phyloP scores from a whole-genome alignment of 1,140 invertebrate species.

The Tetragonula clypearis region DNA sequence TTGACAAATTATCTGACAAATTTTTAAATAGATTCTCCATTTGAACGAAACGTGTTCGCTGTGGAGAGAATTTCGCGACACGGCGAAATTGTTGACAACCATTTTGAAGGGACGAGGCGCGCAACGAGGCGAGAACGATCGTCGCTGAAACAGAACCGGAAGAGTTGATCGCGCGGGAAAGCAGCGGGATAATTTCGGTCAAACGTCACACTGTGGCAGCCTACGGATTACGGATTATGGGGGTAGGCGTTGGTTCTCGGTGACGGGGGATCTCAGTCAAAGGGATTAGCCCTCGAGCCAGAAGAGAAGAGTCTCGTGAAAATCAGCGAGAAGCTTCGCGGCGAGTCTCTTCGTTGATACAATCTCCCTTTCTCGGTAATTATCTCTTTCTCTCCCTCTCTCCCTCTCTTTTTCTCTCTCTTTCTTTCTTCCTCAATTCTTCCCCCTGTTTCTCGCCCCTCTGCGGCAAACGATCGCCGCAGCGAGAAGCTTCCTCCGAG shows the following conservation, averaged over 20 bases:
- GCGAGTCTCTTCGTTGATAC: neutral
- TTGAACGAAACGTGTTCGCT: no score
- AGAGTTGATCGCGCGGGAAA: conserved; percentile 39
- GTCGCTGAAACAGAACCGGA: conserved; percentile 8
- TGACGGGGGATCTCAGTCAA: conserved; percentile 69
- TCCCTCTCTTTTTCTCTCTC: no score
- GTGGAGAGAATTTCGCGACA: no score
- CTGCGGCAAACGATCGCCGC: neutral
- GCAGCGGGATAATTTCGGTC: conserved; percentile 43
- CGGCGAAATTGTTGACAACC: neutral
- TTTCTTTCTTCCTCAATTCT: no score
- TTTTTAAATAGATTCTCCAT: no score
- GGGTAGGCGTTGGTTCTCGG: conserved; percentile 11
- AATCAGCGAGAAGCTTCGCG: conserved; percentile 41
- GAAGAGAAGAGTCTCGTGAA: conserved; percentile 24
- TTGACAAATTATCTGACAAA: no score
- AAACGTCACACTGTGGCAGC: conserved; percentile 1
- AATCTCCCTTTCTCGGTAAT: conserved; percentile 19
- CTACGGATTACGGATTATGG: neutral
- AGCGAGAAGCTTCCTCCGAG: neutral
- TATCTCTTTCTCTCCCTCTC: neutral
- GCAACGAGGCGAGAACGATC: conserved; percentile 43
- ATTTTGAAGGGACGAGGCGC: neutral
- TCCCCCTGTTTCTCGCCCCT: neutral
- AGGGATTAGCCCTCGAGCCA: conserved; percentile 69